These are phyloP conservation scores for Penelope pileata DNA, from an alignment of 2,113 vertebrate species.

Conservation along the genomic window DNA sequence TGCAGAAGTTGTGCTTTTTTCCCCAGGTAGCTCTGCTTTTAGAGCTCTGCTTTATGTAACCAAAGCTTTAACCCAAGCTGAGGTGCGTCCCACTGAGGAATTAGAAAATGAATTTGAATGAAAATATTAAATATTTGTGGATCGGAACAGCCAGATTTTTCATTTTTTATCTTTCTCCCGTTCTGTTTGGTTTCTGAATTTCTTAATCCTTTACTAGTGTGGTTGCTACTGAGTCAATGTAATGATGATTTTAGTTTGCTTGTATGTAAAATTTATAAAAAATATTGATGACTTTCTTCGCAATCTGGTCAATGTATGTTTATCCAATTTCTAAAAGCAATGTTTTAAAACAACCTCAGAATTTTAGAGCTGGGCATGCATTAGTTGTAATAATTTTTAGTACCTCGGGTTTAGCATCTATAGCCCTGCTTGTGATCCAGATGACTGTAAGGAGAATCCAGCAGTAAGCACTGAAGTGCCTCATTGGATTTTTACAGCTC, in stretches of 20 bases:
- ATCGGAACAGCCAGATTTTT: not conserved
- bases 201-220: not conserved
- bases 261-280: not conserved
- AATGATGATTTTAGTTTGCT: not conserved
- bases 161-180: not conserved
- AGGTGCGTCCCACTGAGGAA: not conserved
- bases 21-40: not conserved
- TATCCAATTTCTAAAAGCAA: not conserved
- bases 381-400: not conserved
- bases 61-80: not conserved
- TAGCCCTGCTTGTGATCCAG: not conserved
- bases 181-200: not conserved
- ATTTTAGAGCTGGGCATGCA: not conserved
- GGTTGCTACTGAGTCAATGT: not conserved
- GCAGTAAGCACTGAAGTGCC: not conserved
- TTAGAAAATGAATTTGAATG: not conserved
- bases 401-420: not conserved
- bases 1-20: not conserved
- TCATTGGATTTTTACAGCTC: not conserved
- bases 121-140: not conserved
- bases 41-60: no score
- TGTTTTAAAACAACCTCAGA: not conserved
- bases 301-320: not conserved
- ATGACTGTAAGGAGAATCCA: not conserved
- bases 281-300: not conserved